Evolutionary conservation across 1,140 invertebrate genomes (phyloP).

Genomic region (Scaptodrosophila lebanonensis): DNA sequence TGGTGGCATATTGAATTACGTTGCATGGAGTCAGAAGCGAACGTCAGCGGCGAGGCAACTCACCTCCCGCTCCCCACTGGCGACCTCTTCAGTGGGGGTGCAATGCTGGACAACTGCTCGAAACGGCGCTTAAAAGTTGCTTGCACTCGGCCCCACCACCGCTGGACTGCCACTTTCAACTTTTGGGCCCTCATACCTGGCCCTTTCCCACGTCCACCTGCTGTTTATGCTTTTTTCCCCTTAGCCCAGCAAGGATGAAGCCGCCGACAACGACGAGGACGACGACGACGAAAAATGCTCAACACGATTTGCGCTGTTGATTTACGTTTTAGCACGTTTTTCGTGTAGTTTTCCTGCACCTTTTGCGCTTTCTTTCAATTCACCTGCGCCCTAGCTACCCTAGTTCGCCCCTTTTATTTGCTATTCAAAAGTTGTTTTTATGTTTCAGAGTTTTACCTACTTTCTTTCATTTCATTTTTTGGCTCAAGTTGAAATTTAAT

Average conservation of each 20-base stretch:
- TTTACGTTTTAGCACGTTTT: conserved; percentile 75
- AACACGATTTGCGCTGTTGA: conserved; percentile 72
- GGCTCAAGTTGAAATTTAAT: conserved; percentile 52
- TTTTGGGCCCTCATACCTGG: neutral
- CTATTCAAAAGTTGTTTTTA: conserved; percentile 43
- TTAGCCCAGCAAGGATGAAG: too few relatives aligned
- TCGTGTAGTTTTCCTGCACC: conserved; percentile 44
- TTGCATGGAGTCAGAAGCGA: conserved; percentile 18
- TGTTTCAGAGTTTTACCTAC: neutral
- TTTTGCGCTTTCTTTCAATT: conserved; percentile 29
- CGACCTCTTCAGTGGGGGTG: neutral
- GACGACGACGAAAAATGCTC: conserved; percentile 59
- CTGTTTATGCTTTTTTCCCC: conserved; percentile 23
- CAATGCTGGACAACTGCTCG: conserved; percentile 15
- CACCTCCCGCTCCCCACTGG: conserved; percentile 4
- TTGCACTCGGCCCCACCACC: conserved; percentile 9
- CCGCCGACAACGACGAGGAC: too few relatives aligned
- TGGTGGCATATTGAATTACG: conserved; percentile 72
- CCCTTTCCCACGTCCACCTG: conserved; percentile 1
- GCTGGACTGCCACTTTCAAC: conserved; percentile 42
- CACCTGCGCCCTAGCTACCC: conserved; percentile 43
- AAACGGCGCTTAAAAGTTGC: conserved; percentile 35
- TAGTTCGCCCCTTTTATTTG: conserved; percentile 44
- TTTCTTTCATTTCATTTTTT: too few relatives aligned
- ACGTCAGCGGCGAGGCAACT: conserved; percentile 19